Evolutionary conservation across 2,113 vertebrate genomes (phyloP), one percentile per base, ranked within the genome.

Genomic region (Misgurnus mizolepis): DNA sequence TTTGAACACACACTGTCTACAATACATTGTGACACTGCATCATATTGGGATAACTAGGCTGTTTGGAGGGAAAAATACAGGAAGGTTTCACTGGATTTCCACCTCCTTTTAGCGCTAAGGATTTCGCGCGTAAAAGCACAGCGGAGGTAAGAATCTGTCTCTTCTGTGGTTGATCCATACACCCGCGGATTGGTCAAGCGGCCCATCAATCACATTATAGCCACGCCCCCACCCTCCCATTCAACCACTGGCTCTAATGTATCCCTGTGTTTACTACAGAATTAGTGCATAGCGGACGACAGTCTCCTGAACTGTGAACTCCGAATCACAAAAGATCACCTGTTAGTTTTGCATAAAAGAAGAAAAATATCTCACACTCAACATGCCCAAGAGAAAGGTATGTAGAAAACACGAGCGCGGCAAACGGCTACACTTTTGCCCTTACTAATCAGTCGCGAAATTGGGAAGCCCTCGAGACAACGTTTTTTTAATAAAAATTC

Each of bases 321-420:
- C 81, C 70, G 80, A 78, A 18, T 76, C 55, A 74, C 71, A 81
- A 82, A 75, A 83, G 64, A 79, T 76, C 76, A 67, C 22, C 64
- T 83, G 60, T 86, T 85, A 80, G 77, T 78, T 87, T 86, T 67
- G 81, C 75, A 80, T 78, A 80, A 81, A 86, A 83, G 80, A 78
- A 84, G 83, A 73, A 79, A 74, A 74, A 67, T 67, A 80, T 66
- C 68, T 55, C 78, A 83, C 83, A 49, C 78, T 77, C 82, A 85
- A 82, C 83, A 90, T 90, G 89, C 88, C 89, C 78, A 90, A 90
- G 85, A 90, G 89, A 87, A 90, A 90, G 89, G 89, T 90, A 90
- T 79, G 89, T 89, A 87, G 77, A 82, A 69, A 76, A 75, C 78
- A 75, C 78, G 74, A 77, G 55, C 81, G 67, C 83, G 72, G 84